phyloP scores from a whole-genome alignment of 2,888 invertebrate genomes.

The Halictus quadricinctus region DNA sequence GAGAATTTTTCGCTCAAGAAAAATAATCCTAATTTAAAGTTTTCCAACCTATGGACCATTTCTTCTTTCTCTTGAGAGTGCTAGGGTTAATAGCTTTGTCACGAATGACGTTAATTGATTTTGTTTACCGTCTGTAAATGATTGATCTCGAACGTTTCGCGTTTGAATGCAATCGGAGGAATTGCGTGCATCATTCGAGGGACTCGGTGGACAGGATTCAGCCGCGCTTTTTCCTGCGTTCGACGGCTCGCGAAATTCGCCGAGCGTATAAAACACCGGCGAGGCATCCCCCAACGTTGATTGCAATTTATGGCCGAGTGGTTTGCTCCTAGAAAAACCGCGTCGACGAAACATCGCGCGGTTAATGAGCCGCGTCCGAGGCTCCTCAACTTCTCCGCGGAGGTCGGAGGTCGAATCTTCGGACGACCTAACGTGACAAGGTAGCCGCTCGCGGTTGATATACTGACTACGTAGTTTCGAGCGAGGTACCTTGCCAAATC shows the following conservation, averaged over 20 bases:
- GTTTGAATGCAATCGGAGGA: not conserved
- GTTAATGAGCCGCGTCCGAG: constrained; percentile 65
- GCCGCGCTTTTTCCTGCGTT: constrained; percentile 27
- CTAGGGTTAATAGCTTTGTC: not conserved
- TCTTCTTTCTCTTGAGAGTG: no score
- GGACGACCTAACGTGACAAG: constrained; percentile 56
- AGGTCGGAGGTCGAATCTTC: constrained; percentile 60
- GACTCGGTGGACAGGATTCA: constrained; percentile 13
- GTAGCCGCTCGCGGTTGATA: not conserved
- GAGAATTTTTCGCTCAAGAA: no score
- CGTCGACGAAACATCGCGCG: constrained; percentile 54
- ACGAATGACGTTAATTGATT: not conserved
- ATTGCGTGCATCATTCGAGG: not conserved
- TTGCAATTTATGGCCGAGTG: constrained; percentile 63
- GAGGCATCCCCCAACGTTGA: constrained; percentile 50
- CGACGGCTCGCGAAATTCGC: constrained; percentile 34
- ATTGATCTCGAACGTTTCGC: not conserved
- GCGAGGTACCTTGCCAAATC: not conserved
- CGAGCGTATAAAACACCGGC: constrained; percentile 38
- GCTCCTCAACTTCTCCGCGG: constrained; percentile 57
- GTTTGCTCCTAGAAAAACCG: constrained; percentile 60
- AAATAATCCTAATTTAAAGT: no score
- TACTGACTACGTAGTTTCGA: not conserved
- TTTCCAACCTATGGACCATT: no score
- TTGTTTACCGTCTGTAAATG: not conserved